Base-by-base conservation (phyloP, 2,888 invertebrate species). In the Pachycephus smyrnensis region DNA sequence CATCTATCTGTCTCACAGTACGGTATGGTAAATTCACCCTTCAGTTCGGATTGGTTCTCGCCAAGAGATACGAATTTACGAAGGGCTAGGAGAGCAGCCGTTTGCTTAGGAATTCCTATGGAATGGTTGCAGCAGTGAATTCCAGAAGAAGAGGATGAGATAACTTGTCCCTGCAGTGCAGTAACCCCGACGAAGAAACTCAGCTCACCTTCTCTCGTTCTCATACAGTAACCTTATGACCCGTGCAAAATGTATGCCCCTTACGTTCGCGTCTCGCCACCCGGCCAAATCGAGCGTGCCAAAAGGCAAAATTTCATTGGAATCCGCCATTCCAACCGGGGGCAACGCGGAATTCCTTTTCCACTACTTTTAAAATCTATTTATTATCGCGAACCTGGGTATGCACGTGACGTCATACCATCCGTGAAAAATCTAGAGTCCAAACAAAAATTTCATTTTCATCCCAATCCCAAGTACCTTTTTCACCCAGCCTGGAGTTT, bases 151-250 rank as follows among this genome's bases (percentile, higher is more conserved):
- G 69, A 75, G 55, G 55, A 75, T 75, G 75, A 77, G 87, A 87
- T 90, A 90, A 90, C 88, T 89, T 85, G 88, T 90, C 90, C 90
- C 90, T 79, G 82, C 89, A 89, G 90, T 90, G 89, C 89, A 89
- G 89, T 90, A 90, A 89, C 89, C 88, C 87, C 87, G 82, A 87
- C 85, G 81, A 80, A 87, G 84, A 84, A 88, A 86, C 85, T 81
- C 82, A 83, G 76, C 82, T 81, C 80, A 80, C 83, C 82, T 78
- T 82, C 79, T 80, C 82, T n/a, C 78, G 81, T 80, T 84, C 82
- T 79, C 80, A 79, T 83, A 80, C 82, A 81, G 82, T 86, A 84
- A 84, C 86, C 89, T 89, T 88, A 89, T 88, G 90, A 89, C 84
- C 89, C 88, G 88, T 90, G 87, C 86, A 90, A 90, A 89, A 90